Percentiles rank a stretch among this genome's conserved stretches.
Conservation (phyloP, 1,140 invertebrate species). For the Meteorus sp. region DNA sequence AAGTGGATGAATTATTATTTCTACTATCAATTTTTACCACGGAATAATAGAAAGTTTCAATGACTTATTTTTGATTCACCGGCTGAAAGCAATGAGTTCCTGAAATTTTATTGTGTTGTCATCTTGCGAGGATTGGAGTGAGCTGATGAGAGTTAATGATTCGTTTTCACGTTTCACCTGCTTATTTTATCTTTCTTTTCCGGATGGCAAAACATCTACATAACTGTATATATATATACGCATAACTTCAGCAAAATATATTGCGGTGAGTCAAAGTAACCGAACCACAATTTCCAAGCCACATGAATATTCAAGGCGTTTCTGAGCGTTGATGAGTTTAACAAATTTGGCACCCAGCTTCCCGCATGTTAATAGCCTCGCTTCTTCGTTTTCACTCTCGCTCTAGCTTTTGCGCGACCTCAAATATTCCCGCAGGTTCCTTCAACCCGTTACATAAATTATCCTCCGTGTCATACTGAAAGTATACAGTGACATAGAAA, state of each 20-base stretch:
- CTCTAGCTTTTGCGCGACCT: slow-evolving; percentile 8
- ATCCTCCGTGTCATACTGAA: neutral
- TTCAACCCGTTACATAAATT: slow-evolving; percentile 27
- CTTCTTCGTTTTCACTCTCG: slow-evolving; percentile 10
- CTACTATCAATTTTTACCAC: too few relatives aligned
- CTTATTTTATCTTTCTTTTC: too few relatives aligned
- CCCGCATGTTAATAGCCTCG: slow-evolving; percentile 31
- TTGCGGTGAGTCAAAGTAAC: slow-evolving; percentile 21
- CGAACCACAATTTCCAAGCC: slow-evolving; percentile 26
- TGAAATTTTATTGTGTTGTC: too few relatives aligned
- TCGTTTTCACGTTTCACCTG: too few relatives aligned
- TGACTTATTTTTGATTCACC: too few relatives aligned
- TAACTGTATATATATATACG: neutral
- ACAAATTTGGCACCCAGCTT: slow-evolving; percentile 33
- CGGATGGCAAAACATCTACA: too few relatives aligned
- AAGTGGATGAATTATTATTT: too few relatives aligned
- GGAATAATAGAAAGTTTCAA: too few relatives aligned
- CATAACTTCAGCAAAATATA: slow-evolving; percentile 1
- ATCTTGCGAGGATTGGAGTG: too few relatives aligned
- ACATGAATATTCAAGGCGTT: slow-evolving; percentile 28
- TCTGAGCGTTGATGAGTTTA: slow-evolving; percentile 29
- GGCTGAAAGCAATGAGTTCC: too few relatives aligned
- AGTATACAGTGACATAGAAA: neutral
- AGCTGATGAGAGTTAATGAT: too few relatives aligned
- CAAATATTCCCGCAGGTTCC: slow-evolving; percentile 12